Evolutionary conservation across 2,113 vertebrate species (phyloP).

Genomic region (Lagopus leucura): DNA sequence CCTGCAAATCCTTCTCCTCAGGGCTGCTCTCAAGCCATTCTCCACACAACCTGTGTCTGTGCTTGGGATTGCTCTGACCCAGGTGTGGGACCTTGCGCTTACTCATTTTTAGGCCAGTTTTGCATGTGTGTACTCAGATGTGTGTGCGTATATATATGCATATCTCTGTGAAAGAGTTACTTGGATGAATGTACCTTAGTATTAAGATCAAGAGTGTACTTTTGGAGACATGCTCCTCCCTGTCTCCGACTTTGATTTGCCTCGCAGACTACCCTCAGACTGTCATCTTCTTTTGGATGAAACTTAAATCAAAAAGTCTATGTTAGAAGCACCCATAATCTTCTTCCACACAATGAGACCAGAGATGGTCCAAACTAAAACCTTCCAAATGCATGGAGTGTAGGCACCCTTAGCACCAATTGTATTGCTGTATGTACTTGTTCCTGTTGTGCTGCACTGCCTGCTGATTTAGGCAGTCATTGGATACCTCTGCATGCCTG

Average conservation of each 20-base stretch:
- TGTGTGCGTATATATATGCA: too few species aligned
- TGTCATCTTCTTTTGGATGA: background rate
- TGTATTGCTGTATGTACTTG: background rate
- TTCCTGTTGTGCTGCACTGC: background rate
- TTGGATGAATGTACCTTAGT: background rate
- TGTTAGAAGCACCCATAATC: background rate
- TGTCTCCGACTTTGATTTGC: background rate
- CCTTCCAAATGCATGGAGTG: background rate
- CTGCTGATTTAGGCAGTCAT: background rate
- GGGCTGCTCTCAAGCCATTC: too few species aligned
- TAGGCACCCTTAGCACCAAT: rapidly evolving
- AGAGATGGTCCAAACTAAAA: background rate
- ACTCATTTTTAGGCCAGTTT: background rate
- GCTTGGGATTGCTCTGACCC: too few species aligned
- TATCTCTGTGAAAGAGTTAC: background rate
- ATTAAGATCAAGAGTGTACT: background rate
- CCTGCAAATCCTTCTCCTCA: too few species aligned
- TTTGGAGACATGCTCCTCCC: background rate
- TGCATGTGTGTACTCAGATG: background rate
- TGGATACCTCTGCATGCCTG: background rate
- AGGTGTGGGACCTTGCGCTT: too few species aligned
- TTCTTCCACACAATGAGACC: background rate
- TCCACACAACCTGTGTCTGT: too few species aligned
- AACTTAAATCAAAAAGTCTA: background rate
- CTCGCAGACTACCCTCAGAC: background rate